Evolutionary conservation across 2,797 vertebrate genomes (phyloP), one percentile per base, ranked within the genome.

Genomic region (Mionectes olivaceus): DNA sequence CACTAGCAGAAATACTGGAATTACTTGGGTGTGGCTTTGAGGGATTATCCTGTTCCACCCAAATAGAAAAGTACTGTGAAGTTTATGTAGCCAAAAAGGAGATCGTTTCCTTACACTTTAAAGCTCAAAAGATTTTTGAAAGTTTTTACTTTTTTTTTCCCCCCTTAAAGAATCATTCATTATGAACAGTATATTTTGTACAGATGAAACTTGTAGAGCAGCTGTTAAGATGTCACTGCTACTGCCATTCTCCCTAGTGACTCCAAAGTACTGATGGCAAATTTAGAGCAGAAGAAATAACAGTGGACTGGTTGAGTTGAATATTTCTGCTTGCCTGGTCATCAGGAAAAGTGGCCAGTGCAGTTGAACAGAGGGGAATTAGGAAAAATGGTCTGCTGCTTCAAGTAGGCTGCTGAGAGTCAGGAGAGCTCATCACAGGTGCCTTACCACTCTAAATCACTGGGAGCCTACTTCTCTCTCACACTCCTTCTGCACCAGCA

Each of bases 1-100:
- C 86, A 87, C 93, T 89, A 89, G 88, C 86, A 95, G 96, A 94
- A 95, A 94, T 90, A 96, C 93, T 92, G 93, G 96, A 95, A 95
- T 95, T 83, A 84, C 86, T 63, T 84, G 88, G 95, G 95, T 94
- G 94, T 92, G 95, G 64, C 50, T 93, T 87, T 93, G 25, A n/a
- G 83, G 87, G 81, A 93, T 96, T 89, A 93, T 85, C 70, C 74
- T 92, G 92, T 92, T 96, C 91, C 88, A 92, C 88, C 83, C 92
- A 89, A 95, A 95, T 2, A 70, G 52, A 92, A 83, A 84, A 92
- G 56, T 35, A 86, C 76, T 69, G 35, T 41, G 65, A 89, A 76
- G 55, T 8, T 87, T 49, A 89, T 53, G 64, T 19, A 89, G 83
- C 60, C 63, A 94, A 89, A 87, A 52, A 76, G 56, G 47, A 5